Conservation (phyloP, 2,797 vertebrate species). For the Rousettus madagascariensis region DNA sequence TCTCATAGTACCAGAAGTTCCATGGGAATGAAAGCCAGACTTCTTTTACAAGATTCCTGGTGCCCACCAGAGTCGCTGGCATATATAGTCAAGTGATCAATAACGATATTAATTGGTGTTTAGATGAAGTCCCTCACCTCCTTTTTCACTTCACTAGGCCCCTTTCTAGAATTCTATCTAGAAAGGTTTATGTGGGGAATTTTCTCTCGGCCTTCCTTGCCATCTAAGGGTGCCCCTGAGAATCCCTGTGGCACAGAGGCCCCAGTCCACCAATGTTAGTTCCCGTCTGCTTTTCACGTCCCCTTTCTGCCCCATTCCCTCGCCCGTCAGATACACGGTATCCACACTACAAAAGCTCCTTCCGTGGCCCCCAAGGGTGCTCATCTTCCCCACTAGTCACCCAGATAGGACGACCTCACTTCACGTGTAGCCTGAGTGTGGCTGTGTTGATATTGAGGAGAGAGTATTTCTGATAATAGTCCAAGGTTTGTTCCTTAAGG, state of each 20-base stretch:
- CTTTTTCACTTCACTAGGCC: not conserved
- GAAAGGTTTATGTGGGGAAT: not conserved
- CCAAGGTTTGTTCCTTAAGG: not conserved
- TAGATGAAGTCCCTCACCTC: not conserved
- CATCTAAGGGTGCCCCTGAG: not conserved
- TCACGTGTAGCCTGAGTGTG: not conserved
- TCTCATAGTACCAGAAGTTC: not conserved
- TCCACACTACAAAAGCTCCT: not conserved
- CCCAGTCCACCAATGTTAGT: not conserved
- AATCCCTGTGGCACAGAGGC: not conserved
- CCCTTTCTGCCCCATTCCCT: not conserved
- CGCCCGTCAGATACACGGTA: not conserved
- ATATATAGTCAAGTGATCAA: not conserved
- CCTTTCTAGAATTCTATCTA: not conserved
- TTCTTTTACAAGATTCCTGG: not conserved
- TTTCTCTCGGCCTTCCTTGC: not conserved
- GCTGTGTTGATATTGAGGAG: accelerated
- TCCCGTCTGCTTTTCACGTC: not conserved
- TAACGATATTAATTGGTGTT: not conserved
- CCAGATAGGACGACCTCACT: not conserved
- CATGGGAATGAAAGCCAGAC: not conserved
- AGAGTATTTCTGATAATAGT: not conserved
- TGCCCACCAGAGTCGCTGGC: not conserved
- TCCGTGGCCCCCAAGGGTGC: too few relatives aligned
- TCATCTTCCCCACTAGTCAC: too few relatives aligned